Evolutionary conservation across 2,888 invertebrate genomes (phyloP).

Genomic region (Lasiommata megera): DNA sequence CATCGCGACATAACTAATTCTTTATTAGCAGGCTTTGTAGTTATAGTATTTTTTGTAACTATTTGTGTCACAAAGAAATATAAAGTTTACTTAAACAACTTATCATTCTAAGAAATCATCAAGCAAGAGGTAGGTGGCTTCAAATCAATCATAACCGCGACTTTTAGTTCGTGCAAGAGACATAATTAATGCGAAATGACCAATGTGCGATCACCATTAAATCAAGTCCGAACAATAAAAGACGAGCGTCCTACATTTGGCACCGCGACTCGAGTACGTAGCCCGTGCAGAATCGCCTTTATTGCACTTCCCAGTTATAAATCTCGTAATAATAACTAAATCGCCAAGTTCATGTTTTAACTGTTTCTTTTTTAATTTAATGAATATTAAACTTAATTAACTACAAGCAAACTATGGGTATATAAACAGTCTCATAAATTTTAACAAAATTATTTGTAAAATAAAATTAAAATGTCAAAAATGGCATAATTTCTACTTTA

Average conservation of each 20-base stretch:
- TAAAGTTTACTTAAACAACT: no score
- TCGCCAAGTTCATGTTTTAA: not conserved
- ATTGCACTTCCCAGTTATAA: constrained; percentile 56
- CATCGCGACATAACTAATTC: no score
- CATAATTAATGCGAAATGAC: constrained; percentile 35
- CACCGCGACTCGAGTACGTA: constrained; percentile 32
- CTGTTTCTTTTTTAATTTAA: no score
- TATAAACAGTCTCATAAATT: no score
- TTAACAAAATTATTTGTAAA: no score
- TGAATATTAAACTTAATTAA: no score
- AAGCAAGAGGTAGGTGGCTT: not conserved
- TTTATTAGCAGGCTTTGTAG: no score
- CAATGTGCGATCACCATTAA: constrained; percentile 36
- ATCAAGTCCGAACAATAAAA: constrained; percentile 38
- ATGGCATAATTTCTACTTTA: no score
- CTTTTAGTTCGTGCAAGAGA: constrained; percentile 30
- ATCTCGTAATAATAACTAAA: constrained; percentile 35
- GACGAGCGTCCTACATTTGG: constrained; percentile 30
- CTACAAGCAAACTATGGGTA: no score
- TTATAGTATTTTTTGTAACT: no score
- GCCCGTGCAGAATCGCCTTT: constrained; percentile 45
- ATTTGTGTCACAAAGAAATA: no score
- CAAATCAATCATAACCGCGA: constrained; percentile 21
- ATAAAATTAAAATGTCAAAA: no score
- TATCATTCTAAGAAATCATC: constrained; percentile 1